These are phyloP conservation scores for Clepsis dumicolana DNA, from an alignment of 2,888 invertebrate species.

Conservation along the genomic window DNA sequence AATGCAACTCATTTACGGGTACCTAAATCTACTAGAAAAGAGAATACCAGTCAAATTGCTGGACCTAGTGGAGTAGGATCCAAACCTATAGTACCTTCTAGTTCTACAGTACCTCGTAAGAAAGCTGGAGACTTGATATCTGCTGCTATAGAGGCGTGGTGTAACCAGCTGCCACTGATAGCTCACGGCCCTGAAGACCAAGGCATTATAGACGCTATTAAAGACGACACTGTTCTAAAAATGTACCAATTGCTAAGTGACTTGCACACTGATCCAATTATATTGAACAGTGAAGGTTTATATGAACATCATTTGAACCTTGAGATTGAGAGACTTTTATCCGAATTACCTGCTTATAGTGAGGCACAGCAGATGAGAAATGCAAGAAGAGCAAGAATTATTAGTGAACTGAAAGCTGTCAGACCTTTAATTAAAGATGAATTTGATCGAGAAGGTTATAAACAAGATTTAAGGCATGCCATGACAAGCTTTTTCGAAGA, in stretches of 20 bases:
- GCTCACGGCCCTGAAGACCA: constrained; percentile 50
- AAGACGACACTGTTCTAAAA: constrained; percentile 59
- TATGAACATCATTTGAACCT: constrained; percentile 60
- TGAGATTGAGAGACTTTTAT: constrained; percentile 59
- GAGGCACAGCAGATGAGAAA: constrained; percentile 53
- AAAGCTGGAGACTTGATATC: constrained; percentile 62
- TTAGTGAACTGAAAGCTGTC: constrained; percentile 54
- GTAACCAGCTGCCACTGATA: constrained; percentile 59
- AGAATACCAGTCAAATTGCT: constrained; percentile 50
- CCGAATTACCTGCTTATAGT: constrained; percentile 52
- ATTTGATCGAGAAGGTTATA: constrained; percentile 59
- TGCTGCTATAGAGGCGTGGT: constrained; percentile 65
- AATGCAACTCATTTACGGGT: constrained; percentile 22
- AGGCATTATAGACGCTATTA: constrained; percentile 49
- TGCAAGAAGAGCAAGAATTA: constrained; percentile 56
- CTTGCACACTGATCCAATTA: constrained; percentile 60
- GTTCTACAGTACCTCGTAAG: constrained; percentile 45
- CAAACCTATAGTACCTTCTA: constrained; percentile 46
- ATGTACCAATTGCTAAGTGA: constrained; percentile 68
- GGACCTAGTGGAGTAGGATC: constrained; percentile 48
- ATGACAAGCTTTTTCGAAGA: constrained; percentile 55
- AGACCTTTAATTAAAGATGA: constrained; percentile 62
- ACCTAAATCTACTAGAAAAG: constrained; percentile 45
- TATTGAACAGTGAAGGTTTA: constrained; percentile 58
- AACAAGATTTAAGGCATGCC: constrained; percentile 58